phyloP scores from a whole-genome alignment of 2,888 invertebrate genomes.

The Rosalia funebris region DNA sequence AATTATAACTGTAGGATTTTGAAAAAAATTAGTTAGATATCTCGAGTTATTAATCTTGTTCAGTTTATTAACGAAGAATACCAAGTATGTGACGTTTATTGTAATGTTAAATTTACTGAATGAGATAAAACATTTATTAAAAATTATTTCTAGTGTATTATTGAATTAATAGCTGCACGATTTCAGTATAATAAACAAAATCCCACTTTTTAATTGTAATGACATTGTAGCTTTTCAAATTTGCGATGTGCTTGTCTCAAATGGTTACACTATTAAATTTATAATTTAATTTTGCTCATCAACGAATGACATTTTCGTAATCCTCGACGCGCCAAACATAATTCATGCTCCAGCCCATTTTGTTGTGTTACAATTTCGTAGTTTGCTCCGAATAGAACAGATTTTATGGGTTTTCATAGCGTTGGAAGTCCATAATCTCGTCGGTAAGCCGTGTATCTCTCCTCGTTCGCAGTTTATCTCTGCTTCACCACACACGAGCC shows the following conservation, averaged over 20 bases:
- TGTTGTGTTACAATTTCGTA: not conserved
- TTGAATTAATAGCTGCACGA: not conserved
- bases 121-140: constrained; percentile 1
- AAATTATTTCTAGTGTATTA: not conserved
- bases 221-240: too few relatives aligned
- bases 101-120: constrained; percentile 8
- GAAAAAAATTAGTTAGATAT: too few relatives aligned
- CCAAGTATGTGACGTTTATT: constrained; percentile 2
- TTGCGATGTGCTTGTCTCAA: too few relatives aligned
- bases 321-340: not conserved
- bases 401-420: constrained; percentile 18
- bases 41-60: not conserved
- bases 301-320: too few relatives aligned
- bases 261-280: too few relatives aligned
- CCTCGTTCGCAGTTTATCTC: constrained; percentile 21
- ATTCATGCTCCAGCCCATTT: constrained; percentile 2
- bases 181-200: not conserved
- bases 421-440: constrained; percentile 17
- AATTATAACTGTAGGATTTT: constrained; percentile 18
- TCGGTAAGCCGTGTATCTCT: constrained; percentile 17
- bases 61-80: constrained; percentile 3
- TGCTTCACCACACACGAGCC: constrained; percentile 12
- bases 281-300: too few relatives aligned
- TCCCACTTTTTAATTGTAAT: too few relatives aligned
- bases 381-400: not conserved